Base-by-base conservation (phyloP, 2,888 invertebrate genomes). In the Clitarchus hookeri region DNA sequence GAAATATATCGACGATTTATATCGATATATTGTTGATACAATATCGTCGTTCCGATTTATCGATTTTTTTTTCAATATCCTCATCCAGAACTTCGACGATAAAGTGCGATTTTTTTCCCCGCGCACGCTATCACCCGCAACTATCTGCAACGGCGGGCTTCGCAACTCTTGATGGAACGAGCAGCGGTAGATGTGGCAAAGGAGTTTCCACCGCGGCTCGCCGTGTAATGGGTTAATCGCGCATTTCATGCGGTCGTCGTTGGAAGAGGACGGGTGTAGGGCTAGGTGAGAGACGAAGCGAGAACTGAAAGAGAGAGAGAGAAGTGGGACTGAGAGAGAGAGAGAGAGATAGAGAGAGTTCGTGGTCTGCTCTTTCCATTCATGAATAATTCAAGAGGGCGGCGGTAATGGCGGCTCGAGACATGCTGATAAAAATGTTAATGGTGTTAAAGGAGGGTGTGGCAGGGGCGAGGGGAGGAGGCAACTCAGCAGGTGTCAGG, bases 381-480 rank as follows among this genome's bases (percentile, higher is more conserved):
- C 65, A 65, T 65, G 65, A 65, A 65, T 65, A 65, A 65, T 65
- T 16, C 65, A 65, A 11, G 65, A 65, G 36, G 65, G n/a, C 65
- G 65, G 19, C 65, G 3, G 65, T 65, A 65, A 65, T 65, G 65
- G 65, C 65, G 65, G 65, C 65, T 23, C 65, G 8, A 65, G 65
- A 84, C 78, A 84, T 11, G 77, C 85, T 85, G 85, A 85, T 85
- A 85, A 85, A 85, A 85, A 85, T 85, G 85, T 85, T 85, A 85
- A 85, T 85, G 85, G 65, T n/a, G 65, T 11, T 12, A 19, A 54
- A 84, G 36, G 36, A 36, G 16, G 84, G 65, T 9, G 44, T 23
- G 8, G 65, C 3, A 1, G 16, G 65, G 65, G 65, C 0, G n/a
- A 23, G 65, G 65, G 65, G 65, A 23, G 8, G 19, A n/a, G 65